Conservation (phyloP, 2,888 invertebrate species). For the Craniophora ligustri region DNA sequence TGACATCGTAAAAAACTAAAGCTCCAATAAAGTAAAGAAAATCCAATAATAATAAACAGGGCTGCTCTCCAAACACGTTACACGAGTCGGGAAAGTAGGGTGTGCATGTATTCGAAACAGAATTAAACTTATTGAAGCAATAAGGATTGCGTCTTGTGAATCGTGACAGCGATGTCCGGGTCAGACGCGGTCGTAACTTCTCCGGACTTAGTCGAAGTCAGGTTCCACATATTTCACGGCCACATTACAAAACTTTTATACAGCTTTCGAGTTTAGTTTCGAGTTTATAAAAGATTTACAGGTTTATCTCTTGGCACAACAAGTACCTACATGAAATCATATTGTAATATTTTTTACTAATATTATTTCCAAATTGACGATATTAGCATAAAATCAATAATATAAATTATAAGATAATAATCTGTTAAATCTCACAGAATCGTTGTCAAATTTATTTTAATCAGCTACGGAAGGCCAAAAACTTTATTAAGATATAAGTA, state of each 20-base stretch:
- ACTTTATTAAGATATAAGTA: too few species aligned
- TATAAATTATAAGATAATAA: too few species aligned
- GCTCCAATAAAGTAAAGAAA: slow-evolving; percentile 45
- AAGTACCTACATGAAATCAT: slow-evolving; percentile 21
- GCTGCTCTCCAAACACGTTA: slow-evolving; percentile 23
- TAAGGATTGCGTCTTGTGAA: slow-evolving; percentile 55
- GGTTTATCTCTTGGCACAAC: slow-evolving; percentile 35
- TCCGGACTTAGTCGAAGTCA: slow-evolving; percentile 48
- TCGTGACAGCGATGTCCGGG: slow-evolving; percentile 50
- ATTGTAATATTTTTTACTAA: slow-evolving; percentile 20
- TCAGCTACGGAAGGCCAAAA: too few species aligned
- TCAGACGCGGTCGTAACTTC: slow-evolving; percentile 54
- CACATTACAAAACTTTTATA: slow-evolving; percentile 65
- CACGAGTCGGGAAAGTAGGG: slow-evolving; percentile 24
- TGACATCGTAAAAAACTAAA: slow-evolving; percentile 51
- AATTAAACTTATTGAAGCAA: slow-evolving; percentile 52
- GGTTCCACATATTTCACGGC: slow-evolving; percentile 63
- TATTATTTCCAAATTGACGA: too few species aligned
- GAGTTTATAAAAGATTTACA: slow-evolving; percentile 53
- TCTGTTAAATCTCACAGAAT: too few species aligned
- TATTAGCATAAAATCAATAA: too few species aligned
- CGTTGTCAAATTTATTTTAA: too few species aligned
- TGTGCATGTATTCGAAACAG: slow-evolving; percentile 45
- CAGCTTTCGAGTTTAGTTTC: slow-evolving; percentile 51
- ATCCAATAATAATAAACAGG: slow-evolving; percentile 55